Percentiles rank a stretch among this genome's conserved stretches.
These are phyloP conservation scores for Mionectes macconnelli DNA, from an alignment of 2,113 vertebrate species.

Conservation along the genomic window DNA sequence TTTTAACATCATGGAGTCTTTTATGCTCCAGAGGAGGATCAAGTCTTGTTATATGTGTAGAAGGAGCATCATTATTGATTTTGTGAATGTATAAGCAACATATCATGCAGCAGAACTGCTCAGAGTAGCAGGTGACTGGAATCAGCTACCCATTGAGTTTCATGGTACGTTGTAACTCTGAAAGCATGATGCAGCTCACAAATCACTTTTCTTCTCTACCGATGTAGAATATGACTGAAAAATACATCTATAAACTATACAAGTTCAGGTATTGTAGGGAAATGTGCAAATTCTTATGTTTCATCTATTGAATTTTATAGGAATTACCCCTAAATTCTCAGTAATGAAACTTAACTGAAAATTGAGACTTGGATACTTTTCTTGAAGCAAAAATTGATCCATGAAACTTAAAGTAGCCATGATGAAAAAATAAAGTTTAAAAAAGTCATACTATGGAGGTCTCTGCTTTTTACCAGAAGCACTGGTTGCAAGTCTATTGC, in stretches of 20 bases:
- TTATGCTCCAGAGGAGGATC: not conserved
- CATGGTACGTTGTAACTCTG: not conserved
- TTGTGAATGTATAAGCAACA: not conserved
- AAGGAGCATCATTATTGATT: not conserved
- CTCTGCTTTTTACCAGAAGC: not conserved
- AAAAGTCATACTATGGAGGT: fast-evolving
- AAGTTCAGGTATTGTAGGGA: not conserved
- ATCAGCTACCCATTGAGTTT: not conserved
- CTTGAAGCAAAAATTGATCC: not conserved
- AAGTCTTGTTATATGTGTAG: not conserved
- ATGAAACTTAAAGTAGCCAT: not conserved
- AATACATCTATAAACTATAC: not conserved
- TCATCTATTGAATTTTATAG: not conserved
- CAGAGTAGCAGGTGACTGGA: not conserved
- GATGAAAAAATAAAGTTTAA: not conserved
- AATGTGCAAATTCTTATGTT: not conserved
- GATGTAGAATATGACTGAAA: not conserved
- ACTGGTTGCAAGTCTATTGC: not conserved
- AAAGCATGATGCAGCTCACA: not conserved
- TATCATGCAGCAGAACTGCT: not conserved
- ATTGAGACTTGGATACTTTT: too few relatives aligned
- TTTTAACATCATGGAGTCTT: not conserved
- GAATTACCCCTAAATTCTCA: not conserved
- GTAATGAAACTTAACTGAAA: not conserved
- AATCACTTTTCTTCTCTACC: not conserved